Conservation (phyloP, 2,113 vertebrate species). For the Salminus brasiliensis region DNA sequence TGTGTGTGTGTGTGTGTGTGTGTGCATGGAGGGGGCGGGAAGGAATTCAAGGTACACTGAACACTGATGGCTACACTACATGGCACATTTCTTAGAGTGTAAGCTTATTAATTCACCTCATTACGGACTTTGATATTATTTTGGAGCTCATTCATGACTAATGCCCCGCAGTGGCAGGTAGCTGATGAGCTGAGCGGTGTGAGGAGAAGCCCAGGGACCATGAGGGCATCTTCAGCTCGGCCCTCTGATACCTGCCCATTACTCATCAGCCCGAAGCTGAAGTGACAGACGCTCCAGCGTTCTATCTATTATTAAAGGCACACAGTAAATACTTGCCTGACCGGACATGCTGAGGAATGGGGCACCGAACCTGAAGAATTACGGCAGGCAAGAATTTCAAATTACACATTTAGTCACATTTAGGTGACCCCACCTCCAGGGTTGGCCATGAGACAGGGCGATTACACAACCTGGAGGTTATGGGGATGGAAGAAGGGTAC, state of each 20-base stretch:
- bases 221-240: constrained; percentile 14
- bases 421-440: neutral
- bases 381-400: constrained; percentile 49
- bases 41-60: constrained; percentile 35
- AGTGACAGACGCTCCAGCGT: constrained; percentile 67
- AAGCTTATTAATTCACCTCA: constrained; percentile 47
- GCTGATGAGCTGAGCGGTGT: constrained; percentile 4
- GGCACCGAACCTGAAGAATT: constrained; percentile 59
- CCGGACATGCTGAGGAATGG: constrained; percentile 63
- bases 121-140: constrained; percentile 42
- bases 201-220: constrained; percentile 9
- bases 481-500: neutral
- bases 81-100: constrained; percentile 18
- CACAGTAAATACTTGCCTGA: constrained; percentile 76
- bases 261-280: constrained; percentile 59
- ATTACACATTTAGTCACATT: constrained; percentile 20
- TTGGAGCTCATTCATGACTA: constrained; percentile 37
- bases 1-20: too few species aligned
- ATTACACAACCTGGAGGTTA: neutral
- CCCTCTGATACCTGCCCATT: constrained; percentile 13
- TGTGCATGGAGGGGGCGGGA: neutral
- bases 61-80: constrained; percentile 36
- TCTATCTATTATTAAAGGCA: constrained; percentile 73
- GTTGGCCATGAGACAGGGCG: neutral
- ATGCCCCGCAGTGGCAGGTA: constrained; percentile 14